Percentiles rank a stretch among this genome's conserved stretches.
Conservation (phyloP, 2,888 invertebrate species). For the Choristoneura rosaceana region DNA sequence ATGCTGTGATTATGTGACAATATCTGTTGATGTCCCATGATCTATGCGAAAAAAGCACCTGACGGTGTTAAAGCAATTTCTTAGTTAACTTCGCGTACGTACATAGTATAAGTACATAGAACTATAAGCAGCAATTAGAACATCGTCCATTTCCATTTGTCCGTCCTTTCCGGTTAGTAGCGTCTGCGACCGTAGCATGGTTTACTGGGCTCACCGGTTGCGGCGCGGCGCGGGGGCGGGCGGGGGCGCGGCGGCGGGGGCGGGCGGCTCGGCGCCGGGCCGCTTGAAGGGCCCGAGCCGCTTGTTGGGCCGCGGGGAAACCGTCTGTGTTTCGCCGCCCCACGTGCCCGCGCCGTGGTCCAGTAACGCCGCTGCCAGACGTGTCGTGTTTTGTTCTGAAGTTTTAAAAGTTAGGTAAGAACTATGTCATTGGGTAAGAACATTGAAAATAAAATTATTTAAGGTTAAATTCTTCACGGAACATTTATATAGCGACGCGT, state of each 20-base stretch:
- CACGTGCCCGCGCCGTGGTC: conserved; percentile 83
- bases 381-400: conserved; percentile 71
- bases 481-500: too few species aligned
- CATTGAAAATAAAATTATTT: too few species aligned
- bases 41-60: too few species aligned
- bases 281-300: conserved; percentile 88
- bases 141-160: background rate
- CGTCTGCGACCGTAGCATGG: conserved; percentile 2
- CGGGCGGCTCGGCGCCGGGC: conserved; percentile 63
- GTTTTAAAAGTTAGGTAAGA: background rate
- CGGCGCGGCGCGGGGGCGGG: conserved; percentile 54
- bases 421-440: too few species aligned
- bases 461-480: too few species aligned
- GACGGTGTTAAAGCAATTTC: background rate
- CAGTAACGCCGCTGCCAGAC: conserved; percentile 86
- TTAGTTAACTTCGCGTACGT: background rate
- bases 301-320: conserved; percentile 89
- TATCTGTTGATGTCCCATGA: too few species aligned
- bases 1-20: too few species aligned
- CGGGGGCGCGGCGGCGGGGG: conserved; percentile 49
- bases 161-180: background rate
- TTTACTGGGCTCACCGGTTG: conserved; percentile 65
- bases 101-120: too few species aligned
- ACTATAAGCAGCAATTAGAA: background rate
- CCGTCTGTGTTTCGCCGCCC: conserved; percentile 60